Conservation (phyloP, 2,797 vertebrate species). For the Salmo trutta region DNA sequence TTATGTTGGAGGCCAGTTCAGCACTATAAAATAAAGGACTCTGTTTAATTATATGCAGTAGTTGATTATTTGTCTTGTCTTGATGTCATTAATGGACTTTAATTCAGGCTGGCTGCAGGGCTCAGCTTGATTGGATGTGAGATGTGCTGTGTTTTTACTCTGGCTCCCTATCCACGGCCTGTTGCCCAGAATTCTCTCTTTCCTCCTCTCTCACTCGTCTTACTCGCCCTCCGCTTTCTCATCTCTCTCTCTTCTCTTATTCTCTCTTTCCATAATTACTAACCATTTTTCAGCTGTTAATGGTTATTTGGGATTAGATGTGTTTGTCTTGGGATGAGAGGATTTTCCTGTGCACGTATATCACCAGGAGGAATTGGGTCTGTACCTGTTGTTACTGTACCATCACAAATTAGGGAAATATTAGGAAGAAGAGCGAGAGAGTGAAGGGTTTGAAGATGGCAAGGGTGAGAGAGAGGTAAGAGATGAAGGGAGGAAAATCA, state of each 20-base stretch:
- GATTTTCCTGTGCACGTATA: conserved; percentile 19
- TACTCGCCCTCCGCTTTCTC: no score
- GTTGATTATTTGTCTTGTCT: conserved; percentile 17
- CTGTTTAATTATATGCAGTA: background rate
- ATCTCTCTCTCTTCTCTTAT: background rate
- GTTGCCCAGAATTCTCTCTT: background rate
- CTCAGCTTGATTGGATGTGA: background rate
- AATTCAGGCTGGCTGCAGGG: conserved; percentile 9
- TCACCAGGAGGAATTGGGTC: no score
- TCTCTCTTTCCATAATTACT: background rate
- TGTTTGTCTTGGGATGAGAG: conserved; percentile 39
- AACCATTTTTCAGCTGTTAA: conserved; percentile 20
- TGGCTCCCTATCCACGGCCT: background rate
- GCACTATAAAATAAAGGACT: conserved; percentile 1
- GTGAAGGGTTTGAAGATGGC: no score
- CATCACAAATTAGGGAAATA: no score
- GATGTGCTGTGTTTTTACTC: background rate
- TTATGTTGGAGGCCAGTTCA: background rate
- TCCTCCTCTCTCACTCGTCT: no score
- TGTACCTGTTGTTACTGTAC: no score
- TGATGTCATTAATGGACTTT: conserved; percentile 16
- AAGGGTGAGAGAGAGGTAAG: background rate
- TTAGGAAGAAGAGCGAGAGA: no score
- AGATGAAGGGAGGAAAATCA: background rate
- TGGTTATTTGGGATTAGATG: conserved; percentile 24